Conservation (phyloP, 2,113 vertebrate genomes). For the Tetraodon nigroviridis region DNA sequence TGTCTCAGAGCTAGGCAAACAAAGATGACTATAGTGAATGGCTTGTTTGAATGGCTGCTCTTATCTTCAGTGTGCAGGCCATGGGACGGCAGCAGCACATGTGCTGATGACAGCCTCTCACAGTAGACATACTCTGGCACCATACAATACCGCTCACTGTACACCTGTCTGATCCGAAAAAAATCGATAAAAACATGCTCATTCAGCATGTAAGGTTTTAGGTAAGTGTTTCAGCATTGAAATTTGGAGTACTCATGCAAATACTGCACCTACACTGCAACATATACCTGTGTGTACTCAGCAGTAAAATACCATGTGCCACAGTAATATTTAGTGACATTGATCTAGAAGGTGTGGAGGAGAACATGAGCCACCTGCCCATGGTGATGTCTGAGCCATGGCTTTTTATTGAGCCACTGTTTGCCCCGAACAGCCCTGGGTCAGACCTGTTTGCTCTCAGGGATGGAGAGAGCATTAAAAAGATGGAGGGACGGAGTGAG, state of each 20-base stretch:
- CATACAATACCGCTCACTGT: constrained; percentile 59
- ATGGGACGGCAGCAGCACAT: constrained; percentile 63
- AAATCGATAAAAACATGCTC: constrained; percentile 4
- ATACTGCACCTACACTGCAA: no score
- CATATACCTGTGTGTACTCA: no score
- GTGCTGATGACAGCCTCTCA: constrained; percentile 64
- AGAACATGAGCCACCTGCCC: constrained; percentile 42
- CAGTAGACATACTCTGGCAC: constrained; percentile 34
- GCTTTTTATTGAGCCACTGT: constrained; percentile 52
- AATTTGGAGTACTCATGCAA: neutral
- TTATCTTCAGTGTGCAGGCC: constrained; percentile 59
- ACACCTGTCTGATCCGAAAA: constrained; percentile 55
- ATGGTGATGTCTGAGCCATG: constrained; percentile 8
- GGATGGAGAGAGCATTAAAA: constrained; percentile 55
- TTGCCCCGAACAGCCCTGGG: constrained; percentile 51
- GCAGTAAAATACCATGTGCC: constrained; percentile 2
- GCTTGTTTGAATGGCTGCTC: constrained; percentile 54
- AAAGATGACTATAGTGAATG: constrained; percentile 61
- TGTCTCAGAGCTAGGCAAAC: constrained; percentile 48
- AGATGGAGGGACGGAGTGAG: constrained; percentile 51
- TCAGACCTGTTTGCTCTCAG: constrained; percentile 58
- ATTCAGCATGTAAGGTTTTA: neutral
- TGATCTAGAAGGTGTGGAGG: constrained; percentile 32
- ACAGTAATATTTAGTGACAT: constrained; percentile 23
- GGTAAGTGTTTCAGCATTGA: neutral